Base-by-base conservation (phyloP, 2,113 vertebrate genomes). In the Cariama cristata region DNA sequence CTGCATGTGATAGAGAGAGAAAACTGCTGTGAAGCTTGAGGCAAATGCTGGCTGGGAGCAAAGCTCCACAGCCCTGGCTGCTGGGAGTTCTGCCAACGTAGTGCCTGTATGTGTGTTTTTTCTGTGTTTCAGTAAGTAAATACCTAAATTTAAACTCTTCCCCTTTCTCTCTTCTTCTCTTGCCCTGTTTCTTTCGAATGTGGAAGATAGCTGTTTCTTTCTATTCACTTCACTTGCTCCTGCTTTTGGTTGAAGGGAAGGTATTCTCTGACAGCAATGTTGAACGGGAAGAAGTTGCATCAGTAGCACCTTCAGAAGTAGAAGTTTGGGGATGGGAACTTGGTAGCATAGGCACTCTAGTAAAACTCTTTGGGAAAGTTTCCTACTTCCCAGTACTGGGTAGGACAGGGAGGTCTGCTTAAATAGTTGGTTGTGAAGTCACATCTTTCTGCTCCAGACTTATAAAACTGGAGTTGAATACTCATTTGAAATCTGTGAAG, bases 71-170 rank as follows among this genome's bases (percentile, higher is more conserved):
- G 75, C 79, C 32, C 79, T 93, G 82, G 35, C 64, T 92, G 60
- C 82, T 71, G 79, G 64, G 56, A 86, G 83, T 96, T 44, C 69
- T 95, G 77, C 95, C 75, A 81, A 0, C 2, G 5, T 60, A 85
- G 33, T 90, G 64, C 93, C 75, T 79, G 17, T n/a, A 20, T 74
- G 17, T 71, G 71, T 77, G 42, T 63, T 60, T 88, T 68, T 90
- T 12, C 86, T 85, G 33, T 26, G 27, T 85, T 96, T 85, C 81
- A 82, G 94, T 96, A 93, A 96, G 97, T 97, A 95, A 93, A 81
- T 79, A 38, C 2, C 62, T 76, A 45, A 56, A 81, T 75, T 95
- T 95, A 73, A 81, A 72, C 40, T 23, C 66, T n/a, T 92, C 2
- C 7, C 27, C 14, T 12, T 53, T 40, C 47, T 63, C 11, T 50